Evolutionary conservation across 2,888 invertebrate genomes (phyloP).

Genomic region (Parelbella ahira): DNA sequence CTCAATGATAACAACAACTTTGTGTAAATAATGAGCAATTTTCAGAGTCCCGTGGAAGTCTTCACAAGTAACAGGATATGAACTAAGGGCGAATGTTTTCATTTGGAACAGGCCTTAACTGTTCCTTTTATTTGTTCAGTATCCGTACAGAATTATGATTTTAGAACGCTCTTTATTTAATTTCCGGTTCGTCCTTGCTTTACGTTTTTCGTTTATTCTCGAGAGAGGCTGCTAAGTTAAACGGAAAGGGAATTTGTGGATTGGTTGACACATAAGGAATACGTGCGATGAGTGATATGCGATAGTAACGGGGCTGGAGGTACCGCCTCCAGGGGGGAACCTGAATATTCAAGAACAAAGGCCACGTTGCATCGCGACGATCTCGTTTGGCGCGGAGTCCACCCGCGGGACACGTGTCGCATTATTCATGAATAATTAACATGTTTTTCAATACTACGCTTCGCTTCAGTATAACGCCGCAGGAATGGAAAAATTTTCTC

Average conservation of each 20-base stretch:
- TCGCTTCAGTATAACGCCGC: constrained; percentile 31
- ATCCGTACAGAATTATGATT: constrained; percentile 21
- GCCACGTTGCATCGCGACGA: constrained; percentile 30
- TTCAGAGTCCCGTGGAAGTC: constrained; percentile 11
- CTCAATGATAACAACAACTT: constrained; percentile 33
- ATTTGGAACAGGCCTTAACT: constrained; percentile 21
- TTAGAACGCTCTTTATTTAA: constrained; percentile 38
- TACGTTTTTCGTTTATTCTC: constrained; percentile 41
- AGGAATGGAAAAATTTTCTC: constrained; percentile 30
- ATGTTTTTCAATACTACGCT: constrained; percentile 29
- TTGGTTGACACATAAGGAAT: constrained; percentile 41
- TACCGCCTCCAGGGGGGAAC: too few relatives aligned
- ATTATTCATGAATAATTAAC: constrained; percentile 58
- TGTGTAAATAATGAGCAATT: constrained; percentile 28
- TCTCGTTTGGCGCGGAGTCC: constrained; percentile 30
- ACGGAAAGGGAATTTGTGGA: constrained; percentile 38
- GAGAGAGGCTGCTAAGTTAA: constrained; percentile 31
- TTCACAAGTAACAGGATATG: constrained; percentile 16
- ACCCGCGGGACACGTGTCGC: constrained; percentile 46
- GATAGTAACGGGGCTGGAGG: constrained; percentile 59
- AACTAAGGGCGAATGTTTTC: constrained; percentile 18
- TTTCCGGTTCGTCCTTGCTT: constrained; percentile 47
- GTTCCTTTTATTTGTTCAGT: constrained; percentile 24
- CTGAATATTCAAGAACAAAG: constrained; percentile 64
- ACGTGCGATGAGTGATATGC: constrained; percentile 40